These are phyloP conservation scores for Podarcis siculus DNA, from an alignment of 2,797 vertebrate genomes.

Conservation along the genomic window DNA sequence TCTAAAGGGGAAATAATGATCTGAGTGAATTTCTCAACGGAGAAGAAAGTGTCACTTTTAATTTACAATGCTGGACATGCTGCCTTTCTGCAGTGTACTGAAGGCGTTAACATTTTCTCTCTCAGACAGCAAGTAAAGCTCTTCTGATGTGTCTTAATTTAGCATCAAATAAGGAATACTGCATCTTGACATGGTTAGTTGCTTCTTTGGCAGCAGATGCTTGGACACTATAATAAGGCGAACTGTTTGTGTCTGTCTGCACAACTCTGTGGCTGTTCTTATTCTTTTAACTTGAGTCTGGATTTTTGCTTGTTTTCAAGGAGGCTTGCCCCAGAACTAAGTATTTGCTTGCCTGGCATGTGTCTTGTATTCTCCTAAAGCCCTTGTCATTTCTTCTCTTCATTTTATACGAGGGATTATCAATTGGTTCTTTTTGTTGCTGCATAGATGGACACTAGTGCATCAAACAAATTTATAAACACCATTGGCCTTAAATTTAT, in stretches of 20 bases:
- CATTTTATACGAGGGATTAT: slow-evolving; percentile 65
- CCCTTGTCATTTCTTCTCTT: slow-evolving; percentile 64
- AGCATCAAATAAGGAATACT: slow-evolving; percentile 74
- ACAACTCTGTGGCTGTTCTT: slow-evolving; percentile 77
- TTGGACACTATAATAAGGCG: slow-evolving; percentile 83
- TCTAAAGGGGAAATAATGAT: background rate
- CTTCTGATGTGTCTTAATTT: slow-evolving; percentile 57
- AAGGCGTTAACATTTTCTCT: slow-evolving; percentile 26
- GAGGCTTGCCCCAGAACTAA: slow-evolving; percentile 54
- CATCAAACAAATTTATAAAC: slow-evolving; percentile 9
- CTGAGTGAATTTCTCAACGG: slow-evolving; percentile 53
- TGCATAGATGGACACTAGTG: slow-evolving; percentile 68
- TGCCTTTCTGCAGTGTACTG: slow-evolving; percentile 56
- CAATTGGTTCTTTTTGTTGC: slow-evolving; percentile 81
- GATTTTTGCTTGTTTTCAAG: slow-evolving; percentile 73
- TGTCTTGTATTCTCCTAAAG: slow-evolving; percentile 49
- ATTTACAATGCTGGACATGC: slow-evolving; percentile 9
- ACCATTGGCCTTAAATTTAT: slow-evolving; percentile 5
- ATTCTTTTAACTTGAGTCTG: slow-evolving; percentile 64
- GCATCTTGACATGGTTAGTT: slow-evolving; percentile 69
- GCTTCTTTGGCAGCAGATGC: slow-evolving; percentile 73
- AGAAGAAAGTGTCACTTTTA: slow-evolving; percentile 48
- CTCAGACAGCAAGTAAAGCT: slow-evolving; percentile 48
- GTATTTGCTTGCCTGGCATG: slow-evolving; percentile 79
- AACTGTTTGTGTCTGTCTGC: slow-evolving; percentile 66